phyloP scores from a whole-genome alignment of 2,113 vertebrate species.

The Corythoichthys intestinalis region DNA sequence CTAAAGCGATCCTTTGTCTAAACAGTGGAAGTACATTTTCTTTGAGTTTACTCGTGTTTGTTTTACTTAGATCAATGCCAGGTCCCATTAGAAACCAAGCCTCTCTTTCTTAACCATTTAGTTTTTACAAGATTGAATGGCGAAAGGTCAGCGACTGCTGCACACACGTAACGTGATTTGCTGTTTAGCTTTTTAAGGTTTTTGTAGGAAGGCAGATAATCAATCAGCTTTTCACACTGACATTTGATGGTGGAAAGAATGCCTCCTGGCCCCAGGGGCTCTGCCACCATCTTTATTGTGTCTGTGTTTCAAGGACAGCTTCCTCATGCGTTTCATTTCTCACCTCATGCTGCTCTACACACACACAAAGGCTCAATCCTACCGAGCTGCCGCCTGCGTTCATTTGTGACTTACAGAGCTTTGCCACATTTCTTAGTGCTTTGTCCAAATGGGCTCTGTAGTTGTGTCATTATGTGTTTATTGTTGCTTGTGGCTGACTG shows the following conservation, averaged over 20 bases:
- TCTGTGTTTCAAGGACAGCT: conserved; percentile 61
- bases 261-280: conserved; percentile 58
- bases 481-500: conserved; percentile 39
- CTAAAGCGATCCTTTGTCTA: neutral
- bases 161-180: conserved; percentile 66
- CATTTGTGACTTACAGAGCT: conserved; percentile 46
- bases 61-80: conserved; percentile 56
- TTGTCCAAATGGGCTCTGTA: conserved; percentile 51
- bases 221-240: conserved; percentile 69
- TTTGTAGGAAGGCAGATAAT: conserved; percentile 68
- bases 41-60: conserved; percentile 11
- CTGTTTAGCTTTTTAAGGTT: conserved; percentile 71
- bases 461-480: conserved; percentile 50
- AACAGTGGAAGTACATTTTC: neutral
- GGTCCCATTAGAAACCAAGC: conserved; percentile 60
- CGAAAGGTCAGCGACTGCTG: conserved; percentile 41
- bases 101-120: conserved; percentile 47
- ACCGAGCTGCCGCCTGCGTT: conserved; percentile 45
- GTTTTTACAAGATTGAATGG: conserved; percentile 63
- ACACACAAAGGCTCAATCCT: conserved; percentile 29
- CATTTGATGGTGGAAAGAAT: conserved; percentile 65
- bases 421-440: conserved; percentile 39
- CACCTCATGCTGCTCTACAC: conserved; percentile 33
- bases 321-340: conserved; percentile 47
- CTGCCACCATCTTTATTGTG: conserved; percentile 49